These are phyloP conservation scores for Jaculus jaculus DNA, from an alignment of 2,113 vertebrate species.

Conservation along the genomic window DNA sequence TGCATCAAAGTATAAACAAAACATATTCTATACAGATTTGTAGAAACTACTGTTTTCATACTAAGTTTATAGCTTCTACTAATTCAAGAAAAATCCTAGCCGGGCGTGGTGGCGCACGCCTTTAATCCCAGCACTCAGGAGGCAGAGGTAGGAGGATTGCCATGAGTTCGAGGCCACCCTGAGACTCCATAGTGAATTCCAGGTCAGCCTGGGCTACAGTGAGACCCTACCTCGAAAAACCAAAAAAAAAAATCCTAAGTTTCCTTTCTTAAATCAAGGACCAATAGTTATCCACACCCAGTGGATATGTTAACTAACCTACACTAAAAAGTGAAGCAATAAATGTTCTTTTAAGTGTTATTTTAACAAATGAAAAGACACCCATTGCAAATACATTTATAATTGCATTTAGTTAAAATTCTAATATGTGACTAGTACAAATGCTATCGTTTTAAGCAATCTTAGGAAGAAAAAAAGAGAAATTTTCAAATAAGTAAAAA, in stretches of 20 bases:
- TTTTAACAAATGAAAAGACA: neutral
- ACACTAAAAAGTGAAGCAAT: neutral
- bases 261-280: neutral
- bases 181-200: too few relatives aligned
- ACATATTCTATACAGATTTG: neutral
- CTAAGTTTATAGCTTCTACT: constrained; percentile 11
- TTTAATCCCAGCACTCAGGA: too few relatives aligned
- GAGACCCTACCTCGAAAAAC: too few relatives aligned
- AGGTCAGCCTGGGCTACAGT: too few relatives aligned
- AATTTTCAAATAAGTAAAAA: constrained; percentile 44
- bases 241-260: too few relatives aligned
- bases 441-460: neutral
- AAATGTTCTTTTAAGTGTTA: neutral
- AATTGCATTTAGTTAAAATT: neutral
- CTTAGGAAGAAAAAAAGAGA: constrained; percentile 40
- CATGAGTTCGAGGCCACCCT: too few relatives aligned
- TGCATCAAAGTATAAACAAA: neutral
- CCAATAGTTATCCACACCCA: neutral
- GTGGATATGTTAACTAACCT: neutral
- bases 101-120: too few relatives aligned
- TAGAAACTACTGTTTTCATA: constrained; percentile 21
- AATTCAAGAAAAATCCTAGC: constrained; percentile 21
- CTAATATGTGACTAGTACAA: neutral
- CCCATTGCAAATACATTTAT: neutral
- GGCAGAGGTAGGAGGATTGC: too few relatives aligned